Base-by-base conservation (phyloP, 2,888 invertebrate species). In the Sarcophaga rosellei region DNA sequence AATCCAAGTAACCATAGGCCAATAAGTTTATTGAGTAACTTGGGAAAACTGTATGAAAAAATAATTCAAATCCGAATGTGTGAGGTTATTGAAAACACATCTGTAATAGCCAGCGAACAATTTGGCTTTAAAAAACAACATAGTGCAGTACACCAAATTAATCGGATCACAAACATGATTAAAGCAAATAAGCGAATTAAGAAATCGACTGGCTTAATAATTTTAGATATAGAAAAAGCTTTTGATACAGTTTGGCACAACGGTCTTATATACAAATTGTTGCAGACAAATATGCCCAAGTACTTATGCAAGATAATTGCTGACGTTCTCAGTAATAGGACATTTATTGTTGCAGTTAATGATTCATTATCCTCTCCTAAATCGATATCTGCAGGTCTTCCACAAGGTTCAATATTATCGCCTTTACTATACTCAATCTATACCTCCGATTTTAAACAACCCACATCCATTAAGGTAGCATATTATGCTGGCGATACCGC, bases 401-500 rank as follows among this genome's bases (percentile, higher is more conserved):
- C 84, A n/a, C 83, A 79, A 62, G 78, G 74, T 3, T 84, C 78
- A 68, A 68, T 78, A 21, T 20, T 84, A 25, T 74, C 78, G 12
- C 74, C 83, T 1, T 44, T 84, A 44, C 62, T 78, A 17, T 79
- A 78, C 53, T 53, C 59, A 23, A 66, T 74, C 2, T 84, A 74
- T 20, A 74, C 74, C 10, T 68, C 78, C 3, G 74, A 74, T 25
- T 62, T 81, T 21, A 61, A 57, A 21, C 23, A 8, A 21, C 47
- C 59, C 25, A 65, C 20, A 4, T 45, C 45, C 20, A 23, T 53
- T 20, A 47, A 65, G 62, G 57, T 65, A 20, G 74, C 65, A 4
- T 79, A 75, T 20, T 84, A 79, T 63, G 79, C 79, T 47, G 79
- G 80, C 17, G 84, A 79, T 21, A 84, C 79, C 20, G 79, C 25